Percentiles rank a stretch among this genome's conserved stretches.
Conservation (phyloP, 2,888 invertebrate genomes). For the Pheosia tremula region DNA sequence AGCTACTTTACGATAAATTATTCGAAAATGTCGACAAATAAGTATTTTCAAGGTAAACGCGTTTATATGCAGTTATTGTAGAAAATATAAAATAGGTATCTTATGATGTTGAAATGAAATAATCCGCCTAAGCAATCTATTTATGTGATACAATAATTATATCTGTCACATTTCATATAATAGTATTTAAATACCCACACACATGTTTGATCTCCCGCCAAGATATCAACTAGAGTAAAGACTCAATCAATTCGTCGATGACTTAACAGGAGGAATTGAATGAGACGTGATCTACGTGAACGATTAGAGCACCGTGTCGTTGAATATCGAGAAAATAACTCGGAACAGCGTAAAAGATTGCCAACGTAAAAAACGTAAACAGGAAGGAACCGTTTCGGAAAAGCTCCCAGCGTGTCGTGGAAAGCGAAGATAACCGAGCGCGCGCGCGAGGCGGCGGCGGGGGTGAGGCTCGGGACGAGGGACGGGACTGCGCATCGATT, state of each 20-base stretch:
- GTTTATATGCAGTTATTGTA: too few species aligned
- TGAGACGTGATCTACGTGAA: constrained; percentile 32
- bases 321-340: background rate
- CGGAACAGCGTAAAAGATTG: constrained; percentile 25
- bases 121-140: too few species aligned
- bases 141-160: too few species aligned
- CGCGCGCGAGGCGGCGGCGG: constrained; percentile 54
- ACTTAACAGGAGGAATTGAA: constrained; percentile 30
- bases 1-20: too few species aligned
- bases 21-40: too few species aligned
- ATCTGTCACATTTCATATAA: too few species aligned
- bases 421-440: constrained; percentile 71
- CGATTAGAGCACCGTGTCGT: constrained; percentile 13
- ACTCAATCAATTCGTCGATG: constrained; percentile 39
- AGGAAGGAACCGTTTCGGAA: constrained; percentile 50
- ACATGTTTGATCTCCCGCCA: constrained; percentile 42
- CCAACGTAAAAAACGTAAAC: constrained; percentile 33
- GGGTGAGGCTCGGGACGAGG: constrained; percentile 39
- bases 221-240: constrained; percentile 36
- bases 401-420: constrained; percentile 60
- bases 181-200: background rate
- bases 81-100: too few species aligned
- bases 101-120: too few species aligned
- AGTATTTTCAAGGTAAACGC: too few species aligned
- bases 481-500: constrained; percentile 73